Conservation (phyloP, 2,797 vertebrate species). For the Sebastes vulpes region DNA sequence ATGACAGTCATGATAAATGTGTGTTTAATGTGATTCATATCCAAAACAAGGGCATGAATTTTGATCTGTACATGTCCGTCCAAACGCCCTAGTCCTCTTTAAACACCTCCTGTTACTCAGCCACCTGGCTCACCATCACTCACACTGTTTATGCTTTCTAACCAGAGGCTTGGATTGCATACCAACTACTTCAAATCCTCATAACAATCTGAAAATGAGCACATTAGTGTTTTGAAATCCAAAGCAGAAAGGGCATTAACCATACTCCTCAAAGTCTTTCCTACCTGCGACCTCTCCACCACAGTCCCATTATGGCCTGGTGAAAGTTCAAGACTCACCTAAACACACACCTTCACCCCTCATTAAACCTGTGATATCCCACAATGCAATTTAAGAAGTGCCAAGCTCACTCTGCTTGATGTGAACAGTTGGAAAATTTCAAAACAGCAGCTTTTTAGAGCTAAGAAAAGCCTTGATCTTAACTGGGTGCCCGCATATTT, state of each 20-base stretch:
- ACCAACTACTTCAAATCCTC: background rate
- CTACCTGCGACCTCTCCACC: background rate
- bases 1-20: background rate
- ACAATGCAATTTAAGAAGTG: background rate
- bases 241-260: background rate
- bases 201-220: background rate
- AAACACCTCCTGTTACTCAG: background rate
- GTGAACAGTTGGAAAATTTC: background rate
- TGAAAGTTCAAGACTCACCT: background rate
- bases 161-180: background rate
- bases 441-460: background rate
- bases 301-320: background rate
- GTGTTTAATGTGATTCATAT: slow-evolving; percentile 4
- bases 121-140: background rate
- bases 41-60: slow-evolving; percentile 6
- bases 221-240: background rate
- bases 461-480: background rate
- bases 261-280: background rate
- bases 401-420: background rate
- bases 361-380: slow-evolving; percentile 1
- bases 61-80: background rate
- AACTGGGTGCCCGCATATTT: background rate
- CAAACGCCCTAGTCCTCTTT: background rate
- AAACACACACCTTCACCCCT: background rate
- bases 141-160: background rate